Percentiles rank a stretch among this genome's conserved stretches.
Evolutionary conservation across 2,888 invertebrate species (phyloP).

Genomic region (Mythimna pallens): DNA sequence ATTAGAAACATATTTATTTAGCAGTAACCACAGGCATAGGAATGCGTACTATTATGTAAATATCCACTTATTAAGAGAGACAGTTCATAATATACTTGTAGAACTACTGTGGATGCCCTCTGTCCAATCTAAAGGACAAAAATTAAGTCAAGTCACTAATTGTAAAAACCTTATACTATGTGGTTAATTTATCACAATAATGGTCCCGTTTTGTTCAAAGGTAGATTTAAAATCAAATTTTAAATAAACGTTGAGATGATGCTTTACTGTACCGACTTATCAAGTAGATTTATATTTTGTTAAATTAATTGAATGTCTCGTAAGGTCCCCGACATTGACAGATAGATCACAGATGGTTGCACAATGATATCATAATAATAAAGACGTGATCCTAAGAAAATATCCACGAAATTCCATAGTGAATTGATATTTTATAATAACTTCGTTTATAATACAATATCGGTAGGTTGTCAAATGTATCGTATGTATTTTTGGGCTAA

Average conservation of each 20-base stretch:
- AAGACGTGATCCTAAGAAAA: constrained; percentile 81
- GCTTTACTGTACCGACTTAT: constrained; percentile 26
- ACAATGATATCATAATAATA: constrained; percentile 81
- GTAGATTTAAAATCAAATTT: constrained; percentile 17
- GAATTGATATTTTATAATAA: constrained; percentile 46
- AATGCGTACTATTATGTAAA: not conserved
- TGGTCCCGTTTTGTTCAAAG: not conserved
- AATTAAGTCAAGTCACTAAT: no score
- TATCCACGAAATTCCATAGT: constrained; percentile 60
- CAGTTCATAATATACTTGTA: no score
- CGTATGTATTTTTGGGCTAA: constrained; percentile 49
- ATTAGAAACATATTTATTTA: not conserved
- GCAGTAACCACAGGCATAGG: no score
- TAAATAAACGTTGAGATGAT: constrained; percentile 33
- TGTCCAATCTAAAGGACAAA: no score
- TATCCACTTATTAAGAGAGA: not conserved
- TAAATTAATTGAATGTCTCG: constrained; percentile 49
- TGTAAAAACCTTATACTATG: not conserved
- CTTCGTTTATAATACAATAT: constrained; percentile 11
- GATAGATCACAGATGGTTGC: constrained; percentile 84
- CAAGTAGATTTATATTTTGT: constrained; percentile 56
- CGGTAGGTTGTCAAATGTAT: constrained; percentile 8
- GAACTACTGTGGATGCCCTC: no score
- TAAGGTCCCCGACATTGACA: constrained; percentile 75
- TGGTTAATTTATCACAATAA: not conserved